Evolutionary conservation across 1,140 invertebrate species (phyloP).

Genomic region (Ips typographus): DNA sequence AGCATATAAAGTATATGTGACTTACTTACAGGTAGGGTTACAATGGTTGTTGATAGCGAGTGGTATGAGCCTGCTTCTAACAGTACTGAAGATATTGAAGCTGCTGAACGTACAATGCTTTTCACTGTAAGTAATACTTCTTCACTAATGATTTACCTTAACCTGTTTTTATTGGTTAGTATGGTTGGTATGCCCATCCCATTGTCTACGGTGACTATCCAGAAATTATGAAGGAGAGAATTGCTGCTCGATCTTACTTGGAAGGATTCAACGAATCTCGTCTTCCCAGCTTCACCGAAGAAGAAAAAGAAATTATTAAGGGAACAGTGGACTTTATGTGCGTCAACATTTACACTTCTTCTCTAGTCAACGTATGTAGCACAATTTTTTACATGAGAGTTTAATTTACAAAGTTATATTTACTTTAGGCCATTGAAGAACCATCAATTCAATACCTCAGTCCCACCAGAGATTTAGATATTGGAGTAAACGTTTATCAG

Average conservation of each 20-base stretch:
- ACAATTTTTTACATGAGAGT: background rate
- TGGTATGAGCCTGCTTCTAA: conserved; percentile 27
- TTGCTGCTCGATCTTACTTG: conserved; percentile 58
- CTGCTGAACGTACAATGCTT: conserved; percentile 16
- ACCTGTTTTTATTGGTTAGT: conserved; percentile 51
- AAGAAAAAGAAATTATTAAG: conserved; percentile 60
- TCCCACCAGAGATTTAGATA: conserved; percentile 23
- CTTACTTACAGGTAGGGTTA: conserved; percentile 51
- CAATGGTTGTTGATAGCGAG: conserved; percentile 27
- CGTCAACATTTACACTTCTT: conserved; percentile 28
- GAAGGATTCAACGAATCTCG: conserved; percentile 62
- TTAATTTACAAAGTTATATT: background rate
- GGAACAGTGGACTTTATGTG: conserved; percentile 41
- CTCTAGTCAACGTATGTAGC: conserved; percentile 7
- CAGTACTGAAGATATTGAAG: conserved; percentile 18
- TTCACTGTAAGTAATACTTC: conserved; percentile 46
- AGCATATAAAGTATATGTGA: conserved; percentile 37
- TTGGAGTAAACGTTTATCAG: conserved; percentile 23
- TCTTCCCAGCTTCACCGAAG: conserved; percentile 41
- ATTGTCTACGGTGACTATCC: conserved; percentile 60
- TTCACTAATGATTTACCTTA: background rate
- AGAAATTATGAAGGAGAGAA: conserved; percentile 58
- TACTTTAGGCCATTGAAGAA: conserved; percentile 18
- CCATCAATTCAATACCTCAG: conserved; percentile 17
- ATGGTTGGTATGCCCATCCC: conserved; percentile 58